phyloP scores from a whole-genome alignment of 2,113 vertebrate species.

The Paracanthobrama guichenoti region DNA sequence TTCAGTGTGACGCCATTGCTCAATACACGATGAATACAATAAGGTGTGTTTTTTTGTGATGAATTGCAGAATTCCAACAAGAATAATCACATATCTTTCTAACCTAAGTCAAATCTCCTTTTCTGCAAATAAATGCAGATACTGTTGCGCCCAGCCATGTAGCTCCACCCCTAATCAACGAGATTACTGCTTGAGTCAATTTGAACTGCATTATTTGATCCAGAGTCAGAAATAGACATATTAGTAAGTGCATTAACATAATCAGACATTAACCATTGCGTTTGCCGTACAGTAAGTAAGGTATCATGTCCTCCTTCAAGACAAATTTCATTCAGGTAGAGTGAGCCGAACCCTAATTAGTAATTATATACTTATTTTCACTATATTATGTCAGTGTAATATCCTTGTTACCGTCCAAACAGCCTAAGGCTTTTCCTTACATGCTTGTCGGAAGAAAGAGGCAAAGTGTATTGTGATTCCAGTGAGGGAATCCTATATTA shows the following conservation, averaged over 20 bases:
- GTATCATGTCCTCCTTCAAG: slow-evolving; percentile 56
- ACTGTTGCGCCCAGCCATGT: neutral
- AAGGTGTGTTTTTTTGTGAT: neutral
- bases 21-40: neutral
- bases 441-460: slow-evolving; percentile 56
- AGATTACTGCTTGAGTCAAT: slow-evolving; percentile 24
- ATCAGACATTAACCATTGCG: slow-evolving; percentile 22
- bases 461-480: slow-evolving; percentile 64
- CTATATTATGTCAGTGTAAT: slow-evolving; percentile 40
- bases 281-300: slow-evolving; percentile 2
- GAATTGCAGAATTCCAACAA: neutral
- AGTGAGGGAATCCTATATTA: slow-evolving; percentile 59
- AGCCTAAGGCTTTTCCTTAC: slow-evolving; percentile 61
- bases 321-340: slow-evolving; percentile 66
- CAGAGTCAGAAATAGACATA: slow-evolving; percentile 20
- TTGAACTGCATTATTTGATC: slow-evolving; percentile 26
- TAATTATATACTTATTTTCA: slow-evolving; percentile 51
- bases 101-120: neutral
- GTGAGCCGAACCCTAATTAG: slow-evolving; percentile 62
- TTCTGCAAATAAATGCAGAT: slow-evolving; percentile 3
- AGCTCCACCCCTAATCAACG: slow-evolving; percentile 11
- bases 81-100: neutral
- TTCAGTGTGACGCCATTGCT: neutral
- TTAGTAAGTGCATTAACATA: slow-evolving; percentile 38
- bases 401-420: slow-evolving; percentile 21